Percentiles rank a stretch among this genome's conserved stretches.
Conservation (phyloP, 1,140 invertebrate genomes). For the Drosophila orena region DNA sequence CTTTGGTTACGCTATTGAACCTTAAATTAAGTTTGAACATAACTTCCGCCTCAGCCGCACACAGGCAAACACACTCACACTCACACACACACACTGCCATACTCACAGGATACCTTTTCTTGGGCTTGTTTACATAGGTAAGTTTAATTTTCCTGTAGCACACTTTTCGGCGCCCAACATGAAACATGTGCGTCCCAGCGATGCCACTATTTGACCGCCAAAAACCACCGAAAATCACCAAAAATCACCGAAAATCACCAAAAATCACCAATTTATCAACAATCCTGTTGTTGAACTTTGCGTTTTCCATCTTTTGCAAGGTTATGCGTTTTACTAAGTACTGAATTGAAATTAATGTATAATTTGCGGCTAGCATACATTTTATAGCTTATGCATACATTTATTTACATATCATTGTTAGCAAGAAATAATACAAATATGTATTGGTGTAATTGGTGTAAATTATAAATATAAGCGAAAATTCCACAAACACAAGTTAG, state of each 20-base stretch:
- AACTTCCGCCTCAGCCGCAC: slow-evolving; percentile 57
- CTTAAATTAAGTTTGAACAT: slow-evolving; percentile 85
- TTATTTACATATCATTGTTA: no score
- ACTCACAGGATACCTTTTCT: slow-evolving; percentile 55
- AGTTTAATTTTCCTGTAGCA: slow-evolving; percentile 84
- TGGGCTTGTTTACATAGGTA: slow-evolving; percentile 82
- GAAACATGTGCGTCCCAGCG: slow-evolving; percentile 65
- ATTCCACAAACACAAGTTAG: no score
- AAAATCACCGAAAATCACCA: no score
- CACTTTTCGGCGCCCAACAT: slow-evolving; percentile 71
- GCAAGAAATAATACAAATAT: no score
- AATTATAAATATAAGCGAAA: no score
- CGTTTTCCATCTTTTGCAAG: no score
- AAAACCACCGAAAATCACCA: background rate
- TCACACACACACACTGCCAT: slow-evolving; percentile 22
- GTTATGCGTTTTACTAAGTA: no score
- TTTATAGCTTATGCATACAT: no score
- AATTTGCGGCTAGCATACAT: no score
- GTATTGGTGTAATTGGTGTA: no score
- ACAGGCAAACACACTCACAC: slow-evolving; percentile 23
- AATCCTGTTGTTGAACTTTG: no score
- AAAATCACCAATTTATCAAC: background rate
- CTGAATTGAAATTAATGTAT: no score
- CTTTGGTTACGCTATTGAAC: slow-evolving; percentile 84
- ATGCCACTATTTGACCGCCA: background rate